phyloP scores from a whole-genome alignment of 2,888 invertebrate genomes.

The Ceraclea dissimilis region DNA sequence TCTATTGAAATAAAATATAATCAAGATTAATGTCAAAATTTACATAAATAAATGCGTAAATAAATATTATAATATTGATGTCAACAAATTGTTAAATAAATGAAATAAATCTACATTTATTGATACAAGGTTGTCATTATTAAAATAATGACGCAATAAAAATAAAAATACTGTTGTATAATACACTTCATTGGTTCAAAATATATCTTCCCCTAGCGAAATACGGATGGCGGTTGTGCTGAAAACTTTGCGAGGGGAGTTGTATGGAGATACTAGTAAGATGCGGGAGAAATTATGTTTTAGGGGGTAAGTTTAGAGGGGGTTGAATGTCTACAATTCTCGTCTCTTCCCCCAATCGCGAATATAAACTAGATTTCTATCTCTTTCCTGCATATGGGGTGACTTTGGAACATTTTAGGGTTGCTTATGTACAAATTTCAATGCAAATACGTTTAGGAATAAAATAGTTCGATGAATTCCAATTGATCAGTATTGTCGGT shows the following conservation, averaged over 20 bases:
- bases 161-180: neutral
- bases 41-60: too few species aligned
- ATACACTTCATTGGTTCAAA: neutral
- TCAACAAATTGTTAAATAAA: too few species aligned
- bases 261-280: neutral
- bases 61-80: too few species aligned
- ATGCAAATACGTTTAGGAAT: too few species aligned
- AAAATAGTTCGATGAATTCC: too few species aligned
- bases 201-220: neutral
- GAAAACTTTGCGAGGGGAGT: neutral
- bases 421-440: neutral
- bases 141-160: neutral
- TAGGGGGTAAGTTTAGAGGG: neutral
- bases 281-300: neutral
- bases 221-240: neutral
- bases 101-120: too few species aligned
- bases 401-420: neutral
- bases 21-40: too few species aligned
- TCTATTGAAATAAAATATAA: too few species aligned
- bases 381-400: neutral
- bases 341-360: neutral
- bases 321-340: neutral
- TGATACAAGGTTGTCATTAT: too few species aligned
- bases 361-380: neutral
- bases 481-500: too few species aligned